phyloP scores from a whole-genome alignment of 2,113 vertebrate genomes.

The Albula goreensis region DNA sequence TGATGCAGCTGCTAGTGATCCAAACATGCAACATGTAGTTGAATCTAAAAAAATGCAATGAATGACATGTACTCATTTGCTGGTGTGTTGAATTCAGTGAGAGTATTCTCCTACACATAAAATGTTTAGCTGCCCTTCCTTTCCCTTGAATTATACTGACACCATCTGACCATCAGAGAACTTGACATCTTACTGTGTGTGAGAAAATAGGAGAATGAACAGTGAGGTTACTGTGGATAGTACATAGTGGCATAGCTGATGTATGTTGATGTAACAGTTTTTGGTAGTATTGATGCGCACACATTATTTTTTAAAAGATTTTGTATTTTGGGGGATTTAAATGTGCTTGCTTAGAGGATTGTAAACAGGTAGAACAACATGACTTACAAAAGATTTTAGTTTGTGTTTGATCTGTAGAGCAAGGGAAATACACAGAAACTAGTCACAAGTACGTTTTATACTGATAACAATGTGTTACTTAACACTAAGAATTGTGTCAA shows the following conservation, averaged over 20 bases:
- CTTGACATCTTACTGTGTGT: neutral
- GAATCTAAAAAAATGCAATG: neutral
- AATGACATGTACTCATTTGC: neutral
- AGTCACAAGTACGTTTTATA: too few relatives aligned
- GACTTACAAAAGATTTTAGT: too few relatives aligned
- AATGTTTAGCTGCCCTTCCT: neutral
- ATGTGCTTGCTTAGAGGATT: too few relatives aligned
- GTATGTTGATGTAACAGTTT: neutral
- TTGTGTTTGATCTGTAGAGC: too few relatives aligned
- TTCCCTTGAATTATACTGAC: slow-evolving; percentile 12
- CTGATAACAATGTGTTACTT: too few relatives aligned
- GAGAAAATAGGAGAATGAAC: neutral
- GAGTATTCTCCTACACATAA: neutral
- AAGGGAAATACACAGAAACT: too few relatives aligned
- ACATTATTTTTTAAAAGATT: too few relatives aligned
- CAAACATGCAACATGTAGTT: neutral
- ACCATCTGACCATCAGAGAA: neutral
- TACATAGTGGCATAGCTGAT: neutral
- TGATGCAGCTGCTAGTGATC: neutral
- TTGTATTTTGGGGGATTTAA: too few relatives aligned
- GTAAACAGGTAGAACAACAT: too few relatives aligned
- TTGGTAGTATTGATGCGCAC: too few relatives aligned
- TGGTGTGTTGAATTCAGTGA: neutral
- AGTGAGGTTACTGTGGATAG: neutral
- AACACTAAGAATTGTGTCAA: too few relatives aligned